phyloP scores from a whole-genome alignment of 35 echinoderm and acorn worm genomes.

The Heliocidaris tuberculata region DNA sequence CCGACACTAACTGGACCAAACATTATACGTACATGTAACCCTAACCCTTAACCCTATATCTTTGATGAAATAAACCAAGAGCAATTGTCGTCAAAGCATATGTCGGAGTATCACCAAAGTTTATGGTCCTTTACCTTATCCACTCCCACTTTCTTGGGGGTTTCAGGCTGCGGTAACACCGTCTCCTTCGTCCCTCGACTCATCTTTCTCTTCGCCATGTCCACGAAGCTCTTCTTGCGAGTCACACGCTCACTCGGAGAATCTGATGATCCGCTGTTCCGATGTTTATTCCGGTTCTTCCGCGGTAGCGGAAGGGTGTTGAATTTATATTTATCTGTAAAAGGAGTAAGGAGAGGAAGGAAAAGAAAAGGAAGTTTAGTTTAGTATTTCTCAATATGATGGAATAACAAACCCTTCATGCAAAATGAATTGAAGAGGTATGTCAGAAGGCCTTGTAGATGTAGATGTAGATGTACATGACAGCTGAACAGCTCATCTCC shows the following conservation, averaged over 20 bases:
- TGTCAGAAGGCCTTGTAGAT: too few relatives aligned
- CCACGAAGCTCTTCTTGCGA: constrained; percentile 61
- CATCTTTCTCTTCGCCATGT: constrained; percentile 65
- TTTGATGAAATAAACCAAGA: too few relatives aligned
- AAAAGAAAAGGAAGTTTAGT: neutral
- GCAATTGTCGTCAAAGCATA: too few relatives aligned
- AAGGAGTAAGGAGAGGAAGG: neutral
- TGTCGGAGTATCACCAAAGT: neutral
- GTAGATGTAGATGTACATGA: too few relatives aligned
- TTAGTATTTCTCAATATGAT: neutral
- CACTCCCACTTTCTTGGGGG: constrained; percentile 37
- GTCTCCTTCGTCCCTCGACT: constrained; percentile 55
- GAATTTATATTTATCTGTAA: constrained; percentile 46
- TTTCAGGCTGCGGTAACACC: neutral
- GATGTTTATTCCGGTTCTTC: constrained; percentile 42
- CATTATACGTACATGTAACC: too few relatives aligned
- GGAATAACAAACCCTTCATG: neutral
- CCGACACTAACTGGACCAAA: too few relatives aligned
- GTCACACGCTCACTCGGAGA: constrained; percentile 37
- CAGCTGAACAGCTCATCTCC: too few relatives aligned
- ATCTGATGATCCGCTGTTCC: constrained; percentile 30
- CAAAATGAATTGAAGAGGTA: too few relatives aligned
- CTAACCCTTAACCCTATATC: too few relatives aligned
- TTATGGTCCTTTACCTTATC: constrained; percentile 26
- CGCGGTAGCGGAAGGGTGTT: constrained; percentile 44